Evolutionary conservation across 2,888 invertebrate genomes (phyloP).

Genomic region (Tineola bisselliella): DNA sequence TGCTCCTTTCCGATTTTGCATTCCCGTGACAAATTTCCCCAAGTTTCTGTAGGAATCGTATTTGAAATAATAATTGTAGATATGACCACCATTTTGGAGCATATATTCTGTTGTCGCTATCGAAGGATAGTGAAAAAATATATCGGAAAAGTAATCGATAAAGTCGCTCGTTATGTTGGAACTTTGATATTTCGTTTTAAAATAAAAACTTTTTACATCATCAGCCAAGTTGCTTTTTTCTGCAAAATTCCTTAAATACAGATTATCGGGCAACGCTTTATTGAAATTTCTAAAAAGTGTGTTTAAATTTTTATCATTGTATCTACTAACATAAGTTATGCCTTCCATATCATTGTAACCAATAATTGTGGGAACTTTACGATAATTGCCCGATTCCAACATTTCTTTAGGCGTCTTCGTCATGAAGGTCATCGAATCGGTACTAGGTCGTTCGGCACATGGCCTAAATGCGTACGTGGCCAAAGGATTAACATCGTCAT

Average conservation of each 20-base stretch:
- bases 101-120: conserved; percentile 9
- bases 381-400: conserved; percentile 17
- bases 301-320: conserved; percentile 15
- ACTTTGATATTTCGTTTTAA: conserved; percentile 19
- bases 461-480: conserved; percentile 14
- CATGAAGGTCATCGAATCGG: conserved; percentile 16
- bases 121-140: conserved; percentile 22
- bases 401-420: conserved; percentile 17
- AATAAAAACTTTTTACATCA: conserved; percentile 24
- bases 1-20: conserved; percentile 22
- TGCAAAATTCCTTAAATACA: conserved; percentile 14
- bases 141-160: conserved; percentile 29
- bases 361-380: conserved; percentile 23
- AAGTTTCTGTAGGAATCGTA: conserved; percentile 25
- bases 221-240: conserved; percentile 20
- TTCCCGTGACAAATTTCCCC: conserved; percentile 21
- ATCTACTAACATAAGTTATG: conserved; percentile 24
- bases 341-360: conserved; percentile 33
- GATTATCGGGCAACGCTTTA: conserved; percentile 14
- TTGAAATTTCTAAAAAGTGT: conserved; percentile 13
- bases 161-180: conserved; percentile 18
- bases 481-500: conserved; percentile 8
- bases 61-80: conserved; percentile 26
- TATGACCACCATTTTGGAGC: not conserved
- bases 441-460: conserved; percentile 14